phyloP scores from a whole-genome alignment of 2,888 invertebrate species.

The Pollenia angustigena region DNA sequence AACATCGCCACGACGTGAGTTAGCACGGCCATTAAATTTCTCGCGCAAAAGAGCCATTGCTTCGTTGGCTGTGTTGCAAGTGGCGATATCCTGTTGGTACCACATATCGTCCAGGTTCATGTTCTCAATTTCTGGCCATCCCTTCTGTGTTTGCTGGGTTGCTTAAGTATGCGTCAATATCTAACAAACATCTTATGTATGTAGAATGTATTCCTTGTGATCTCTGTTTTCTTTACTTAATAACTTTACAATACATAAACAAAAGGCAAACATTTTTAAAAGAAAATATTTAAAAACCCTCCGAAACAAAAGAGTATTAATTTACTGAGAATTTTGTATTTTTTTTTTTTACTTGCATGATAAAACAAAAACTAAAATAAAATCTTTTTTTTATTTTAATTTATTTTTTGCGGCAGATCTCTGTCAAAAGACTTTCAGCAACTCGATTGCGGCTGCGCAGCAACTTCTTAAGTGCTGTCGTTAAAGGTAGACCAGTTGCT shows the following conservation, averaged over 20 bases:
- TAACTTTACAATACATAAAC: conserved; percentile 47
- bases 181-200: neutral
- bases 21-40: no score
- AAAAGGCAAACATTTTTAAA: conserved; percentile 41
- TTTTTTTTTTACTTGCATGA: conserved; percentile 25
- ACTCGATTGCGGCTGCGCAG: conserved; percentile 31
- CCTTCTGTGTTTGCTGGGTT: no score
- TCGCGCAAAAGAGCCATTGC: no score
- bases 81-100: no score
- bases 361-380: conserved; percentile 25
- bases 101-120: no score
- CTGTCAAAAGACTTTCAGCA: conserved; percentile 9
- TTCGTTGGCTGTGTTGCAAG: no score
- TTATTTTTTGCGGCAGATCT: conserved; percentile 28
- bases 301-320: conserved; percentile 58
- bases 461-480: conserved; percentile 47
- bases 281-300: conserved; percentile 57
- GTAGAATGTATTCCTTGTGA: conserved; percentile 4
- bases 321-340: conserved; percentile 64
- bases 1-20: no score
- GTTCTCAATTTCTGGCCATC: no score
- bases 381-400: conserved; percentile 19
- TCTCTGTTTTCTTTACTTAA: conserved; percentile 2
- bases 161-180: no score
- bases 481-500: conserved; percentile 72